Conservation (phyloP, 1,140 invertebrate species). For the Xylocopa sonorina region DNA sequence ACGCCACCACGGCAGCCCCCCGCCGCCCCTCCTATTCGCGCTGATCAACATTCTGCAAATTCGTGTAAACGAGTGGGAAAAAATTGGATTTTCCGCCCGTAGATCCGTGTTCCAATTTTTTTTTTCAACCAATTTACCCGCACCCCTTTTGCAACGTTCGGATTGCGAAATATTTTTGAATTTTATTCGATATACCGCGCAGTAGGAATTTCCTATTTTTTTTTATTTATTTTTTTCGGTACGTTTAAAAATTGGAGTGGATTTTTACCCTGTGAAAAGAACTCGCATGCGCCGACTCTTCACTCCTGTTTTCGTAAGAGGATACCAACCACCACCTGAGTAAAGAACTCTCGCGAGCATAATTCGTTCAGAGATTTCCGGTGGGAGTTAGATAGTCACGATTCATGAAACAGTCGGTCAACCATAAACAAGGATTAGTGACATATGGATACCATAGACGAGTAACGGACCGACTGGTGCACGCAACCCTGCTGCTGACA, state of each 20-base stretch:
- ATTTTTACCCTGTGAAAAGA: background rate
- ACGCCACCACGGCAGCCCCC: background rate
- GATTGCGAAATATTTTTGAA: too few relatives aligned
- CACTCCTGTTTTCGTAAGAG: background rate
- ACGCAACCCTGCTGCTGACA: slow-evolving; percentile 37
- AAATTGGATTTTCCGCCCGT: background rate
- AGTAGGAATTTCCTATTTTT: too few relatives aligned
- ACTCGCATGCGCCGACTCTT: too few relatives aligned
- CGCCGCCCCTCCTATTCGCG: too few relatives aligned
- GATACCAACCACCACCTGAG: background rate
- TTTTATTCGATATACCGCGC: too few relatives aligned
- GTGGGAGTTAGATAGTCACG: background rate
- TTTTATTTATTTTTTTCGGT: too few relatives aligned
- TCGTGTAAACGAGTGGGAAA: background rate
- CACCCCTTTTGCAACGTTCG: too few relatives aligned
- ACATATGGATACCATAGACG: slow-evolving; percentile 51
- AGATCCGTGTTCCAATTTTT: background rate
- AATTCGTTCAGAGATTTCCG: slow-evolving; percentile 6
- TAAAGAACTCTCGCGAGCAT: background rate
- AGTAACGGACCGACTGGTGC: slow-evolving; percentile 40
- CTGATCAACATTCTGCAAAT: slow-evolving; percentile 1
- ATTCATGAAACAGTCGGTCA: slow-evolving; percentile 14
- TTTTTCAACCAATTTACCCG: background rate
- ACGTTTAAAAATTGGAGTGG: too few relatives aligned
- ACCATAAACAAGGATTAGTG: slow-evolving; percentile 40